Evolutionary conservation across 2,888 invertebrate genomes (phyloP).

Genomic region (Drosophila leonis): DNA sequence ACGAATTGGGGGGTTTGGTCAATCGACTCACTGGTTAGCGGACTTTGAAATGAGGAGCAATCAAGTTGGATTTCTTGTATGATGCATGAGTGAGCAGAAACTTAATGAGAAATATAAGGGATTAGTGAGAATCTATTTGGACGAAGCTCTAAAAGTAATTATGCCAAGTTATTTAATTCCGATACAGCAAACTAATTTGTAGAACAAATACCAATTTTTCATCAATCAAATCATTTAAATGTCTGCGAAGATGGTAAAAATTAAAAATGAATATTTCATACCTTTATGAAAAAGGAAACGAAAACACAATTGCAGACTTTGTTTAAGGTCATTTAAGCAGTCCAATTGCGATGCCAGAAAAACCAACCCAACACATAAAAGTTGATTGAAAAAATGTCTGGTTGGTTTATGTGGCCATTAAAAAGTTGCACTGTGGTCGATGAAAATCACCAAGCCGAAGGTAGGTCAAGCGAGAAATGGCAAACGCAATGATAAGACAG

Average conservation of each 20-base stretch:
- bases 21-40: not conserved
- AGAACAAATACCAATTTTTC: too few relatives aligned
- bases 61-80: conserved; percentile 9
- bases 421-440: conserved; percentile 12
- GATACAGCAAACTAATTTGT: too few relatives aligned
- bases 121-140: too few relatives aligned
- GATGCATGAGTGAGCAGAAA: conserved; percentile 4
- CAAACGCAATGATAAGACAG: conserved; percentile 10
- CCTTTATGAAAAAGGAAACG: too few relatives aligned
- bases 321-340: conserved; percentile 23
- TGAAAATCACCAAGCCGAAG: conserved; percentile 1
- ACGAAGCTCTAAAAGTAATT: not conserved
- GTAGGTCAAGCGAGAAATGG: conserved; percentile 27
- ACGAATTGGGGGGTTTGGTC: not conserved
- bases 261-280: too few relatives aligned
- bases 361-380: conserved; percentile 18
- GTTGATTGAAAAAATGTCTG: conserved; percentile 35
- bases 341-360: not conserved
- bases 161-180: too few relatives aligned
- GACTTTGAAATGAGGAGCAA: conserved; percentile 11
- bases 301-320: too few relatives aligned
- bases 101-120: conserved; percentile 1
- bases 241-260: too few relatives aligned
- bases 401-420: conserved; percentile 28
- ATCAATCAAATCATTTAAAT: too few relatives aligned